Evolutionary conservation across 2,113 vertebrate species (phyloP).

Genomic region (Tachuris rubrigastra): DNA sequence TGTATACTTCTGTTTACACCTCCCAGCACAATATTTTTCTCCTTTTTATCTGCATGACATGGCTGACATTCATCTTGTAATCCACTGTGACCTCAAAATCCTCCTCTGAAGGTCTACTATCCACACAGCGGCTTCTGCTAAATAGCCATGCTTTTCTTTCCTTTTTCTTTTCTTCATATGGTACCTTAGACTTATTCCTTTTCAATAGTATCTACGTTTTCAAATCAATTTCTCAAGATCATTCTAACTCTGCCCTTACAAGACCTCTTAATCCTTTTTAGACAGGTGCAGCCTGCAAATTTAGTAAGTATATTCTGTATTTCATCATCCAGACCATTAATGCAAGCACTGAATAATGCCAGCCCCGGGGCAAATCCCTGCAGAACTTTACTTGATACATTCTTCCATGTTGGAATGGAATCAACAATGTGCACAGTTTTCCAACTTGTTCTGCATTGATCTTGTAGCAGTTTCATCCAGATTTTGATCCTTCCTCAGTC

Average conservation of each 20-base stretch:
- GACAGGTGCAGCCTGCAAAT: not conserved
- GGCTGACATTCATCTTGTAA: not conserved
- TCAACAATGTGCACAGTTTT: not conserved
- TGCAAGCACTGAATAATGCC: not conserved
- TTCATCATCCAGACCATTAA: not conserved
- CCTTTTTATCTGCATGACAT: not conserved
- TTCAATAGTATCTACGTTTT: not conserved
- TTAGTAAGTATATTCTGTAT: constrained; percentile 22
- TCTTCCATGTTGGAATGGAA: not conserved
- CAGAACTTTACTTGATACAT: not conserved
- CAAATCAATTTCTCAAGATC: not conserved
- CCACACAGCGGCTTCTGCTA: not conserved
- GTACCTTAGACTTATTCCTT: not conserved
- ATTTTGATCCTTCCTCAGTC: not conserved
- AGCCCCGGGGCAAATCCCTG: not conserved
- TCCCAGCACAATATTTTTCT: not conserved
- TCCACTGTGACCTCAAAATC: not conserved
- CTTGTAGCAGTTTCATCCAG: not conserved
- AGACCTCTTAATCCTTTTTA: constrained; percentile 2
- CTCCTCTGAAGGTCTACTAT: not conserved
- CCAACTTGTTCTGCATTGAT: not conserved
- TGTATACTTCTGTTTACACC: not conserved
- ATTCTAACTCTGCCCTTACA: constrained; percentile 2
- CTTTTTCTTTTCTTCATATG: not conserved
- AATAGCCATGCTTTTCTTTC: not conserved